These are phyloP conservation scores for Argentina silus DNA, from an alignment of 2,797 vertebrate genomes.

Conservation along the genomic window DNA sequence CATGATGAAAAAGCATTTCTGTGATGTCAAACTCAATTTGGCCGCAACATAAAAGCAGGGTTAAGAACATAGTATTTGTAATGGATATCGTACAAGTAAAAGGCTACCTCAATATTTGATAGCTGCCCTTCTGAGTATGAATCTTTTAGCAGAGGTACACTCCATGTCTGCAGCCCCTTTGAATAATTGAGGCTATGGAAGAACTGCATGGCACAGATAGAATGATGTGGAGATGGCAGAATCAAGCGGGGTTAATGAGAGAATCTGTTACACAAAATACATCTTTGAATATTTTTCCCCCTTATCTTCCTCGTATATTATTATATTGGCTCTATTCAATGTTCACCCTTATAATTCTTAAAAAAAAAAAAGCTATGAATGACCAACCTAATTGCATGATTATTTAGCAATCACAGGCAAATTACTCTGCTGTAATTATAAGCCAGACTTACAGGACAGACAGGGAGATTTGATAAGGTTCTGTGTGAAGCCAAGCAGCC, in stretches of 20 bases:
- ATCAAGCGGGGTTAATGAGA: conserved; percentile 39
- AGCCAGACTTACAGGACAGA: conserved; percentile 25
- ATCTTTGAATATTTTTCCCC: conserved; percentile 5
- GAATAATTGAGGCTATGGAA: conserved; percentile 53
- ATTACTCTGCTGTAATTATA: conserved; percentile 5
- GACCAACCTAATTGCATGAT: too few species aligned
- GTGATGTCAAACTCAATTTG: too few species aligned
- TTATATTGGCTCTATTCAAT: conserved; percentile 12
- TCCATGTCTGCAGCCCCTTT: conserved; percentile 28
- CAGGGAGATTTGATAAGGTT: conserved; percentile 27
- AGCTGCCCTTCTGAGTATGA: conserved; percentile 32
- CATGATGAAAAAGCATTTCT: too few species aligned
- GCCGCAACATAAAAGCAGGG: too few species aligned
- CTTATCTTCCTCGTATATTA: not conserved
- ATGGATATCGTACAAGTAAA: conserved; percentile 16
- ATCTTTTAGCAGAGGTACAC: conserved; percentile 35
- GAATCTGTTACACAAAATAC: conserved; percentile 29
- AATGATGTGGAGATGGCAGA: conserved; percentile 44
- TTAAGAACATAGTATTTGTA: not conserved
- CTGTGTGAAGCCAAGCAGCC: conserved; percentile 31
- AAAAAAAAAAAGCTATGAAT: too few species aligned
- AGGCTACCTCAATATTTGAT: conserved; percentile 41
- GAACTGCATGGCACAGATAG: conserved; percentile 25
- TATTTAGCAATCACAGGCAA: not conserved
- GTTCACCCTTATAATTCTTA: not conserved